Conservation (phyloP, 92 coral and sea anemone species). For the Zoanthus sociatus region DNA sequence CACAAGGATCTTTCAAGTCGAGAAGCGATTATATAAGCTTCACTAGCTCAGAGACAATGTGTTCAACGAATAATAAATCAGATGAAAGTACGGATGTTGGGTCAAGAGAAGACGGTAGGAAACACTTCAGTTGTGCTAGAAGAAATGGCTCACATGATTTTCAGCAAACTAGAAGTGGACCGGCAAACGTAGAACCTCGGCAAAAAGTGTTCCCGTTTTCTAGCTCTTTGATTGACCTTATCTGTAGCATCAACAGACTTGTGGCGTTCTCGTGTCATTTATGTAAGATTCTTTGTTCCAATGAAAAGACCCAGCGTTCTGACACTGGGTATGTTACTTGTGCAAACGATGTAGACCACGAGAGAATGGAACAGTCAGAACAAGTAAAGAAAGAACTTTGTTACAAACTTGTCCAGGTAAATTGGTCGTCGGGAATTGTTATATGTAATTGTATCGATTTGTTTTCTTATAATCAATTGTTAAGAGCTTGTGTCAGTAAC, state of each 20-base stretch:
- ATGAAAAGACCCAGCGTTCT: slow-evolving; percentile 47
- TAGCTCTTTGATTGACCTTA: slow-evolving; percentile 86
- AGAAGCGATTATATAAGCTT: slow-evolving; percentile 4
- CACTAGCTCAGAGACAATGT: slow-evolving; percentile 15
- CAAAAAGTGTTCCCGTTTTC: slow-evolving; percentile 70
- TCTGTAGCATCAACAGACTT: slow-evolving; percentile 86
- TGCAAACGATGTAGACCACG: slow-evolving; percentile 41
- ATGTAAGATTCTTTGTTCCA: slow-evolving; percentile 79
- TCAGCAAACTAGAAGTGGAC: neutral
- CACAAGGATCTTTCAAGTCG: slow-evolving; percentile 6
- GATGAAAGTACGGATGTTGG: neutral
- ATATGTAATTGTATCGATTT: neutral
- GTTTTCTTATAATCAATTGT: neutral
- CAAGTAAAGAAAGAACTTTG: slow-evolving; percentile 64
- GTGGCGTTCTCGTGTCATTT: slow-evolving; percentile 86
- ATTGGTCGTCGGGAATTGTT: neutral
- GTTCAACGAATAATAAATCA: neutral
- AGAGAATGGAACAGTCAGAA: slow-evolving; percentile 47
- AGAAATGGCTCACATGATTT: neutral
- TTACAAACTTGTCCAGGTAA: slow-evolving; percentile 77
- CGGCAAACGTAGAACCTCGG: neutral
- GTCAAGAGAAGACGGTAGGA: neutral
- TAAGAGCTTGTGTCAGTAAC: too few species aligned
- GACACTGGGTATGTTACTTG: slow-evolving; percentile 51
- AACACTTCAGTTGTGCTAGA: neutral